Conservation (phyloP, 37 sponge, comb jelly and placozoan species). For the Corticium candelabrum region DNA sequence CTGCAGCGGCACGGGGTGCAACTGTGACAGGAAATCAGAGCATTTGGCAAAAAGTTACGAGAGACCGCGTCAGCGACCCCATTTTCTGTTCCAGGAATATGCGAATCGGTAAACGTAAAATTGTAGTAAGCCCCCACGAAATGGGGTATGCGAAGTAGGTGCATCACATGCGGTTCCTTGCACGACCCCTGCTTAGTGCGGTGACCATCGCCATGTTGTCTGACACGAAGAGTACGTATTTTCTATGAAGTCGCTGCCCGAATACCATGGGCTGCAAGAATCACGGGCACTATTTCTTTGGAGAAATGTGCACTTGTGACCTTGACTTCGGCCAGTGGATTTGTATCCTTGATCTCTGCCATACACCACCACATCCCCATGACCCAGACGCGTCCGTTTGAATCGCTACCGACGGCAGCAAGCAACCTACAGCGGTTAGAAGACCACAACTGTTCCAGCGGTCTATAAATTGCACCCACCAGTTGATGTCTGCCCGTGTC, state of each 20-base stretch:
- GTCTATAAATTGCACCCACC: background rate
- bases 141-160: constrained; percentile 29
- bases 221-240: no score
- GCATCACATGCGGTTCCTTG: constrained; percentile 15
- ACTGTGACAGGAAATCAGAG: no score
- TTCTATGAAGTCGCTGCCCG: no score
- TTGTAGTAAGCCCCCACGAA: constrained; percentile 13
- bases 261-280: constrained; percentile 19
- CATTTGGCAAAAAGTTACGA: no score
- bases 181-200: constrained; percentile 7
- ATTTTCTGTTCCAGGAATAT: constrained; percentile 33
- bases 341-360: constrained; percentile 28
- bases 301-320: constrained; percentile 13
- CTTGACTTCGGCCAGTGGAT: constrained; percentile 18
- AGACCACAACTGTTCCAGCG: background rate
- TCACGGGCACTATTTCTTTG: constrained; percentile 40
- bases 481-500: background rate
- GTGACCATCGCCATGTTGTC: no score
- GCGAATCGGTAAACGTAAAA: constrained; percentile 10
- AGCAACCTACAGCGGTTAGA: background rate
- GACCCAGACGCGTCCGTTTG: constrained; percentile 37
- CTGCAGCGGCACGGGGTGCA: no score
- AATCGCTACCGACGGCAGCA: background rate
- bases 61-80: constrained; percentile 34
- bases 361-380: constrained; percentile 42